Percentiles rank a stretch among this genome's conserved stretches.
These are phyloP conservation scores for Nibea coibor DNA, from an alignment of 2,113 vertebrate species.

Conservation along the genomic window DNA sequence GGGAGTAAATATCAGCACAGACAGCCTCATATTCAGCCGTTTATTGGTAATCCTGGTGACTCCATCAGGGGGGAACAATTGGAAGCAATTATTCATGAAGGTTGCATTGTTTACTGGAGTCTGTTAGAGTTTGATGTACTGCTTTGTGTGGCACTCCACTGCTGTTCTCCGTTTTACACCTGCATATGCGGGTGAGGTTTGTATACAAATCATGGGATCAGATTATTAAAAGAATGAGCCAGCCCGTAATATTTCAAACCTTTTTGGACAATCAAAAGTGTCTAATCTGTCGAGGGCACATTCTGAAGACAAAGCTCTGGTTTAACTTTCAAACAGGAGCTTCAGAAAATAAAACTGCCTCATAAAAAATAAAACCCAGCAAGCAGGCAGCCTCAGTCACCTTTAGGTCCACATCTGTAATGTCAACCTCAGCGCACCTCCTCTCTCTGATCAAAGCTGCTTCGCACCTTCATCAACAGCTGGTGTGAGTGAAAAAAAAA, in stretches of 20 bases:
- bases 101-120: conserved; percentile 30
- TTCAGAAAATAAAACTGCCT: conserved; percentile 2
- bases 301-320: no score
- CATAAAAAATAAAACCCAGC: conserved; percentile 15
- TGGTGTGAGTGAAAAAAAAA: conserved; percentile 40
- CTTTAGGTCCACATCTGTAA: conserved; percentile 74
- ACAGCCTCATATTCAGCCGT: conserved; percentile 14
- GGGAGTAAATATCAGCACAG: conserved; percentile 23
- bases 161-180: conserved; percentile 26
- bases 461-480: conserved; percentile 63
- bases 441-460: conserved; percentile 69
- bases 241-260: background rate
- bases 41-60: conserved; percentile 32
- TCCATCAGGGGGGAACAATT: conserved; percentile 21
- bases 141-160: background rate
- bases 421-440: conserved; percentile 59
- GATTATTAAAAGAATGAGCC: background rate
- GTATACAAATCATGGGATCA: background rate
- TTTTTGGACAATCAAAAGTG: background rate
- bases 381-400: conserved; percentile 25
- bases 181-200: background rate
- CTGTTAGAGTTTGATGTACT: conserved; percentile 24
- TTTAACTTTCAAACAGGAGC: background rate
- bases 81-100: conserved; percentile 50
- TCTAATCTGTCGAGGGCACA: no score